Base-by-base conservation (phyloP, 2,797 vertebrate species). In the Antennarius maculatus region DNA sequence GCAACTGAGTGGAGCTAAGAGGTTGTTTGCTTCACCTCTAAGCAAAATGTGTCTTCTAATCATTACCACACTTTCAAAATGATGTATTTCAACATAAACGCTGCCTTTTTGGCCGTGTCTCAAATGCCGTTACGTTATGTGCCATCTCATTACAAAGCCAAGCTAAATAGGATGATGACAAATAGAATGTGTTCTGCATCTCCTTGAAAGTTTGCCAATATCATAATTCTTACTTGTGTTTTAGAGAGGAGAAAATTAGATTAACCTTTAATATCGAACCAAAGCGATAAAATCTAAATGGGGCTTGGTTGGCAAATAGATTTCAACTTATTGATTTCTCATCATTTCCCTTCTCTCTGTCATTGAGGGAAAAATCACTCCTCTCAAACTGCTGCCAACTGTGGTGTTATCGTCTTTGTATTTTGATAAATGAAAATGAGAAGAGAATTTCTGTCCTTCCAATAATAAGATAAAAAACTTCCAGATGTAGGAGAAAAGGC, bases 221-320 rank as follows among this genome's bases (percentile, higher is more conserved):
- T 81, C 85, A 90, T 91, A 85, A 88, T 89, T 88, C 77, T 84
- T 89, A 86, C 82, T 89, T 85, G 67, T 81, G 73, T 84, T 89
- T 85, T 88, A 76, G 74, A 75, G 79, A 79, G 66, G 80, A 83
- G 83, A 80, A 71, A 83, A 91, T 90, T 91, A 85, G 85, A 92
- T 93, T 91, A 92, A 91, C 90, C 90, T 92, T 93, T 90, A 88
- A 86, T 90, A 89, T 91, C 83, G 83, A 89, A 88, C 82, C 81
- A 68, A 71, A 80, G 87, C 62, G 81, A 87, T 88, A 88, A 87
- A 89, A 89, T 89, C 87, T 90, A 88, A 90, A 92, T 80, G 86
- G 89, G 78, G 54, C 76, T 68, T 80, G 72, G 76, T 89, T 85
- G 86, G 83, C 86, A 83, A 83, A 85, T 86, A 81, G 75, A 89